phyloP scores from a whole-genome alignment of 2,888 invertebrate genomes.

The Metallyticus violacea region DNA sequence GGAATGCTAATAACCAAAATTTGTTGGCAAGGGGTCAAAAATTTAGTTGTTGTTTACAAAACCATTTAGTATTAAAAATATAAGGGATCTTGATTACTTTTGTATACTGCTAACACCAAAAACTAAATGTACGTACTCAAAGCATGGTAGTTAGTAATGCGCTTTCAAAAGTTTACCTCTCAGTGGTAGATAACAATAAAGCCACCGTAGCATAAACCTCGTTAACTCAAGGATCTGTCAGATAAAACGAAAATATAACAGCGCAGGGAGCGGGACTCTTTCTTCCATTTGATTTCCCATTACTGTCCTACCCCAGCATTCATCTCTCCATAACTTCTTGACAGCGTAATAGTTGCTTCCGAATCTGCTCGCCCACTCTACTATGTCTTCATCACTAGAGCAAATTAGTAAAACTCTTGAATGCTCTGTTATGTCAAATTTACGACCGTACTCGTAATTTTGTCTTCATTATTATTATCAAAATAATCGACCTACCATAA shows the following conservation, averaged over 20 bases:
- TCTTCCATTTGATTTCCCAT: background rate
- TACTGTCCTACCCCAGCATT: background rate
- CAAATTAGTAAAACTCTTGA: background rate
- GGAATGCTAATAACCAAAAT: no score
- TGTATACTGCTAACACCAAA: no score
- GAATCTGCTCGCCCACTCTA: background rate
- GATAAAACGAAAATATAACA: background rate
- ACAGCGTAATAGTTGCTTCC: background rate
- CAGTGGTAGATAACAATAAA: background rate
- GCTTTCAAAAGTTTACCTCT: no score
- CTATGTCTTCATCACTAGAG: background rate
- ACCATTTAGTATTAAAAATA: no score
- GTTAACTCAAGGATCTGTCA: background rate
- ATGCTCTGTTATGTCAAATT: background rate
- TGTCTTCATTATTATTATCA: no score
- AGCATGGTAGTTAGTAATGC: no score
- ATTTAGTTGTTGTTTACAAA: no score
- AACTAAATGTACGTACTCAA: no score
- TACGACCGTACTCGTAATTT: background rate
- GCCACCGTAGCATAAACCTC: background rate
- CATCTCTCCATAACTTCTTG: background rate
- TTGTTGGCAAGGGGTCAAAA: no score
- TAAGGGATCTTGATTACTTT: no score
- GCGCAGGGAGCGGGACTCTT: background rate
- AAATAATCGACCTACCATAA: no score